These are phyloP conservation scores for Climacteris rufus DNA, from an alignment of 2,113 vertebrate genomes.

Conservation along the genomic window DNA sequence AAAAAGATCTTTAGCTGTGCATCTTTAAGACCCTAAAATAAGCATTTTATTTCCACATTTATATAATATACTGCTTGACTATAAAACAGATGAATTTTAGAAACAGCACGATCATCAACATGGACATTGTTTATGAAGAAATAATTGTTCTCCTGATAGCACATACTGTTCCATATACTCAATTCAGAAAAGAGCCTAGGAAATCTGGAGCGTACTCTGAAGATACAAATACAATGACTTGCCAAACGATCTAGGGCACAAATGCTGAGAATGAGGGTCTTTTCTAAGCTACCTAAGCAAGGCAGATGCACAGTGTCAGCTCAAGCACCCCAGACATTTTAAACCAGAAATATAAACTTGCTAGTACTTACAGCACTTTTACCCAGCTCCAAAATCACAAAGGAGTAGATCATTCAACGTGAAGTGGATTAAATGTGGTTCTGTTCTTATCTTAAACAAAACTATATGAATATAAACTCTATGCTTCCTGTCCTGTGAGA, in stretches of 20 bases:
- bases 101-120: not conserved
- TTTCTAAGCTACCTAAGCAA: not conserved
- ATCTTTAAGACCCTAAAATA: slow-evolving; percentile 20
- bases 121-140: not conserved
- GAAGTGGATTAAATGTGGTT: not conserved
- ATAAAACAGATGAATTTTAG: not conserved
- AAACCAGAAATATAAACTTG: not conserved
- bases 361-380: not conserved
- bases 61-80: not conserved
- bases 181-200: not conserved
- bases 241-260: not conserved
- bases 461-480: not conserved
- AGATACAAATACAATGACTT: not conserved
- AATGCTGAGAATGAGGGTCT: not conserved
- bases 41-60: slow-evolving; percentile 32
- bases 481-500: not conserved
- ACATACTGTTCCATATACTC: no score
- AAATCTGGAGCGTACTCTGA: not conserved
- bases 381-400: not conserved
- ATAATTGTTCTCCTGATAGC: not conserved
- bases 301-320: not conserved
- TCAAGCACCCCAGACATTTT: not conserved
- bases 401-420: not conserved
- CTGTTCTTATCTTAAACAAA: not conserved
- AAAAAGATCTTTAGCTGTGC: slow-evolving; percentile 7